phyloP scores from a whole-genome alignment of 2,113 vertebrate genomes.

The Axis porcinus region DNA sequence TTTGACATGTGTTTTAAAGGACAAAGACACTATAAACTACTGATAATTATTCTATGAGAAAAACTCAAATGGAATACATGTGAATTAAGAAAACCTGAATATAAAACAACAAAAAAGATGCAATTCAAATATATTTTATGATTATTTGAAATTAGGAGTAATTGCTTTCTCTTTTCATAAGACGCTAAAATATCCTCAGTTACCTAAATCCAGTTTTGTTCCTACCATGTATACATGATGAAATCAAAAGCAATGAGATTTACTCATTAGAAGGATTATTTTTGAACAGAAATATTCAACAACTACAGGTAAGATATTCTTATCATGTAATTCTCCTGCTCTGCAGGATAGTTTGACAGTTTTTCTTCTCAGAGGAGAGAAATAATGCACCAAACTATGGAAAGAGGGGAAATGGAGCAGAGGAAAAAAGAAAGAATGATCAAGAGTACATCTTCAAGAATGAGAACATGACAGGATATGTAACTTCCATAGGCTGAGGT shows the following conservation, averaged over 20 bases:
- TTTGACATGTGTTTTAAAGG: constrained; percentile 9
- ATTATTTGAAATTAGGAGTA: neutral
- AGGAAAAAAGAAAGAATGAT: neutral
- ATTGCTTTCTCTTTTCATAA: neutral
- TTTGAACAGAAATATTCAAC: neutral
- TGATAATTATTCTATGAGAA: neutral
- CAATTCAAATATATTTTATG: neutral
- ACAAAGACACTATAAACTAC: neutral
- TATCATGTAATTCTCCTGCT: neutral
- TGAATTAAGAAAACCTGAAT: constrained; percentile 13
- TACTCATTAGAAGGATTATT: neutral
- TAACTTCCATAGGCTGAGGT: neutral
- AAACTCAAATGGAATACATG: neutral
- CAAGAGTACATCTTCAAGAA: neutral
- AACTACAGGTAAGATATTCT: neutral
- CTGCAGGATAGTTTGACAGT: neutral
- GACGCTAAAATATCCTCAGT: neutral
- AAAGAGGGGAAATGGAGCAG: neutral
- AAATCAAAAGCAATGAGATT: neutral
- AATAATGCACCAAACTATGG: neutral
- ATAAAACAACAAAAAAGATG: neutral
- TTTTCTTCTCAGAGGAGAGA: neutral
- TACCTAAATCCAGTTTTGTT: neutral
- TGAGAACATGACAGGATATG: neutral
- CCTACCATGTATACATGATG: neutral